Evolutionary conservation across 2,888 invertebrate genomes (phyloP).

Genomic region (Lysandra coridon): DNA sequence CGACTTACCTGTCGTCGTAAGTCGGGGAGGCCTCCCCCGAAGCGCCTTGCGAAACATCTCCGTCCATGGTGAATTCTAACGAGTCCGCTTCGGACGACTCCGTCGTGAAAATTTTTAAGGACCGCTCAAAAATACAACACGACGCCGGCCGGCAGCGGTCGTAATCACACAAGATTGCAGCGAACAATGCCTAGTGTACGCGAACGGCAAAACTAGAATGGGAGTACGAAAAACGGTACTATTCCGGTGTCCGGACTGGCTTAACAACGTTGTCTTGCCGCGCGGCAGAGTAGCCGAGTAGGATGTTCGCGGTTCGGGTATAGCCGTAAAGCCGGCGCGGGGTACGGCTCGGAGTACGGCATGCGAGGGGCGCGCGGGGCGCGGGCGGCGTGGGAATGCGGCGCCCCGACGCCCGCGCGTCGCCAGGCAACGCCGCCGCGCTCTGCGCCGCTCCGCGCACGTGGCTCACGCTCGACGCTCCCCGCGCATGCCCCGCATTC

Average conservation of each 20-base stretch:
- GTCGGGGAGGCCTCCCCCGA: conserved; percentile 66
- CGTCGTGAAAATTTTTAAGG: not conserved
- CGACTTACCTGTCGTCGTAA: conserved; percentile 67
- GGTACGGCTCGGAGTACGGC: conserved; percentile 26
- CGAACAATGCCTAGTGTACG: conserved; percentile 8
- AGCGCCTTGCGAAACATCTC: conserved; percentile 63
- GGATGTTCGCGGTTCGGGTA: conserved; percentile 16
- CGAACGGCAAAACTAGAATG: conserved; percentile 18
- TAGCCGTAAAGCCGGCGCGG: conserved; percentile 41
- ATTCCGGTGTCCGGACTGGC: conserved; percentile 24
- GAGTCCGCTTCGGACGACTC: conserved; percentile 25
- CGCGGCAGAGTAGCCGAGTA: conserved; percentile 25
- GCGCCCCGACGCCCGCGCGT: conserved; percentile 55
- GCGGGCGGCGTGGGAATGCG: conserved; percentile 53
- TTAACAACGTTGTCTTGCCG: conserved; percentile 26
- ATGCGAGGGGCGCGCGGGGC: conserved; percentile 35
- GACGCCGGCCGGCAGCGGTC: not conserved
- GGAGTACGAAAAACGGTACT: conserved; percentile 25
- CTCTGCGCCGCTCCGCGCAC: conserved; percentile 48
- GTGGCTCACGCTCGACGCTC: conserved; percentile 53
- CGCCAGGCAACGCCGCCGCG: conserved; percentile 46
- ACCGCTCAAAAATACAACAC: conserved; percentile 9
- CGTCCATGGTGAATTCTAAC: conserved; percentile 54
- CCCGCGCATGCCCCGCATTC: conserved; percentile 47
- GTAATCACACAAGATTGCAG: not conserved